Evolutionary conservation across 1,140 invertebrate species (phyloP).

Genomic region (Hermetia illucens): DNA sequence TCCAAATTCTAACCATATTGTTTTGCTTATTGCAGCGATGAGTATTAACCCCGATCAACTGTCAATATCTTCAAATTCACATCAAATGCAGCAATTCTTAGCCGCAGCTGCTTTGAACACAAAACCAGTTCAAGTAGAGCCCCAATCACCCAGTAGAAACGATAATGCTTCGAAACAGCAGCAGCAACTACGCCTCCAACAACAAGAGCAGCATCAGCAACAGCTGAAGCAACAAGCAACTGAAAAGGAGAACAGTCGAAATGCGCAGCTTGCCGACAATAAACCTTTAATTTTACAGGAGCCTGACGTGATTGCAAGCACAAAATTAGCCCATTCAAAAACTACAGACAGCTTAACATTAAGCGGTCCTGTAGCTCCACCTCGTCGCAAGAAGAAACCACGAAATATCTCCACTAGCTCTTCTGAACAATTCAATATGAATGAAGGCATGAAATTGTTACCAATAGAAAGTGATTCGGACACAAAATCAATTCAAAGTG

Average conservation of each 20-base stretch:
- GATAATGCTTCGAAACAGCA: background rate
- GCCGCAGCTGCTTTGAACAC: too few species aligned
- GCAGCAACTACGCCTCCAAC: too few species aligned
- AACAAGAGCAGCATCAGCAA: too few species aligned
- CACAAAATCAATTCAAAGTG: slow-evolving; percentile 24
- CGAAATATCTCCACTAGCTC: slow-evolving; percentile 35
- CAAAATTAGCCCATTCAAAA: slow-evolving; percentile 49
- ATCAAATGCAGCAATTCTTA: too few species aligned
- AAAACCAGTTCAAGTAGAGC: too few species aligned
- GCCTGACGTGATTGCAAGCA: slow-evolving; percentile 88
- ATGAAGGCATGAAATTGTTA: slow-evolving; percentile 16
- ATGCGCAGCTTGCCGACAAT: background rate
- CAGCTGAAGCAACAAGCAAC: slow-evolving; percentile 2
- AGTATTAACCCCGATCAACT: too few species aligned
- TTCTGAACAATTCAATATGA: slow-evolving; percentile 22
- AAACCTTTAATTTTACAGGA: slow-evolving; percentile 49
- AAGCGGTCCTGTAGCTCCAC: slow-evolving; percentile 57
- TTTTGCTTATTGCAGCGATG: too few species aligned
- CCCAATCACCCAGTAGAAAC: too few species aligned
- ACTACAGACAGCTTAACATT: slow-evolving; percentile 28
- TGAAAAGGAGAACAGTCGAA: background rate
- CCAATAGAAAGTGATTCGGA: slow-evolving; percentile 18
- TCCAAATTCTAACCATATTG: too few species aligned
- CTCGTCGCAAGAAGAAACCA: slow-evolving; percentile 64
- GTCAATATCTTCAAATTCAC: too few species aligned